Percentiles rank a stretch among this genome's conserved stretches.
These are phyloP conservation scores for Pipistrellus kuhlii DNA, from an alignment of 2,797 vertebrate genomes.

Conservation along the genomic window DNA sequence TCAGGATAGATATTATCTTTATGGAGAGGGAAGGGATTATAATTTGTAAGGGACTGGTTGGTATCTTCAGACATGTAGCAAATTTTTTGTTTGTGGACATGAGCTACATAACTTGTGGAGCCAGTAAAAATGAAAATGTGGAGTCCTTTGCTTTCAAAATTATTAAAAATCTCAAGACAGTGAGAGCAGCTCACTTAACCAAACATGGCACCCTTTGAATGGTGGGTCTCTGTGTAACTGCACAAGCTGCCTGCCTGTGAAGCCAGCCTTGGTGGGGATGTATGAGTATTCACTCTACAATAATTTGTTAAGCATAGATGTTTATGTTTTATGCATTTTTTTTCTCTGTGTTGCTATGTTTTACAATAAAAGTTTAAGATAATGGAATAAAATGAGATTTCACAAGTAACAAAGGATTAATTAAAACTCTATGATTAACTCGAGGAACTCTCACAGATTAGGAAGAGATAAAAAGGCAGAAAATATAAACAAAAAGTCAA, in stretches of 20 bases:
- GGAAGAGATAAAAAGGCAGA: not conserved
- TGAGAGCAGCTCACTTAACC: not conserved
- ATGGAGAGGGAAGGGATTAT: not conserved
- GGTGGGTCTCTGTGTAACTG: not conserved
- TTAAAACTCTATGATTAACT: constrained; percentile 1
- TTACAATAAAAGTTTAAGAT: not conserved
- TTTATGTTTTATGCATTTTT: not conserved
- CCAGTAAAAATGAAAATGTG: not conserved
- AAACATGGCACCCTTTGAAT: not conserved
- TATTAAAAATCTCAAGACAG: not conserved
- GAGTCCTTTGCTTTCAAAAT: not conserved
- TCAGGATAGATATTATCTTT: not conserved
- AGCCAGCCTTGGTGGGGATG: not conserved
- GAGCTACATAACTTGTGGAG: not conserved
- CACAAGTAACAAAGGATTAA: not conserved
- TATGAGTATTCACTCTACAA: not conserved
- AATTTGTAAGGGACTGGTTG: not conserved
- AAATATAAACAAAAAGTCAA: constrained; percentile 16
- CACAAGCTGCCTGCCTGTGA: not conserved
- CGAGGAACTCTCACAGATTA: not conserved
- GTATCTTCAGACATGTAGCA: not conserved
- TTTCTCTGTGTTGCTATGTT: not conserved
- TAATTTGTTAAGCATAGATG: not conserved
- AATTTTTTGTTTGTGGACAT: not conserved
- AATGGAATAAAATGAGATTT: constrained; percentile 29